Percentiles rank a stretch among this genome's conserved stretches.
Evolutionary conservation across 2,797 vertebrate genomes (phyloP).

Genomic region (Argyrosomus regius): DNA sequence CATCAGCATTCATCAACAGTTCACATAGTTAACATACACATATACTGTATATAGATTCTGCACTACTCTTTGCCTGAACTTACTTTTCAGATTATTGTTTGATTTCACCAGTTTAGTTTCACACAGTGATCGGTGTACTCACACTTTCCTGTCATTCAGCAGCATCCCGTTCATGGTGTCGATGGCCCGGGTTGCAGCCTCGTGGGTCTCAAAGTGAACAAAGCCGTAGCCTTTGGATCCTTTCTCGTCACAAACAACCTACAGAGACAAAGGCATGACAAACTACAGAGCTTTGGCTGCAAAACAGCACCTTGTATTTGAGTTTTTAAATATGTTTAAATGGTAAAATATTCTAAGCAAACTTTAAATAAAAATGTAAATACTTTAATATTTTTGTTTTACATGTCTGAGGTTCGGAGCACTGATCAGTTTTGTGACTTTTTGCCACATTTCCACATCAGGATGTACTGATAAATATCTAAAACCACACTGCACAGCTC

Average conservation of each 20-base stretch:
- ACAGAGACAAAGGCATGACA: slow-evolving; percentile 19
- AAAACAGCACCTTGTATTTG: neutral
- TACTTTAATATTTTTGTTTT: neutral
- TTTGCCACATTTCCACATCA: neutral
- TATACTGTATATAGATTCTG: slow-evolving; percentile 24
- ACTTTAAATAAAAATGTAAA: neutral
- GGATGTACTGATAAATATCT: neutral
- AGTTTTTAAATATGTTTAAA: neutral
- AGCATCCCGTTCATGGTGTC: slow-evolving; percentile 98
- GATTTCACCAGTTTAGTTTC: neutral
- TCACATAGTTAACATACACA: neutral
- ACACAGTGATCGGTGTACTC: slow-evolving; percentile 72
- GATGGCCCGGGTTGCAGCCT: slow-evolving; percentile 94
- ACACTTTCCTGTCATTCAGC: slow-evolving; percentile 98
- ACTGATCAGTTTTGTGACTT: neutral
- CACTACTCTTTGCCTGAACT: slow-evolving; percentile 38
- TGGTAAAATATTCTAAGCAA: neutral
- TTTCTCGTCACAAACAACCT: slow-evolving; percentile 96
- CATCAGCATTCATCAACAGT: slow-evolving; percentile 8
- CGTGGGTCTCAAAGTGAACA: slow-evolving; percentile 97
- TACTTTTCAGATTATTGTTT: neutral
- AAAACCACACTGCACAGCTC: neutral
- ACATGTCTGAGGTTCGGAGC: neutral
- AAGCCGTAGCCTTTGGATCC: slow-evolving; percentile 98
- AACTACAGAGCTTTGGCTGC: neutral